Percentiles rank a stretch among this genome's conserved stretches.
Evolutionary conservation across 35 echinoderm and acorn worm species (phyloP).

Genomic region (Acanthaster planci): DNA sequence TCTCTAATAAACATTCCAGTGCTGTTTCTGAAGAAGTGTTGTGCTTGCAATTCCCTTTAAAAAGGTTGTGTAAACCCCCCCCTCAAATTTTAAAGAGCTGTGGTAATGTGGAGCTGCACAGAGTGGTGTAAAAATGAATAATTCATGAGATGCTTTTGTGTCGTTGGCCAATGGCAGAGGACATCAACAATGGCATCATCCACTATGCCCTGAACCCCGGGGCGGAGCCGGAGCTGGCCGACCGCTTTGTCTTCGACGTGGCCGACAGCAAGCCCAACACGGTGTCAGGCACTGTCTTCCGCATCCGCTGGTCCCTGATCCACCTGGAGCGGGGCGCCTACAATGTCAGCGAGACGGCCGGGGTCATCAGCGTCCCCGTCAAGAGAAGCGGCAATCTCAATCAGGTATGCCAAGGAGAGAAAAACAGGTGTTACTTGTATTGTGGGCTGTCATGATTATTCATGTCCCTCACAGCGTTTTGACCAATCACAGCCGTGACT

Average conservation of each 20-base stretch:
- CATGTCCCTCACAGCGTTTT: no score
- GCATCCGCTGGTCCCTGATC: slow-evolving; percentile 86
- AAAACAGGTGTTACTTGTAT: background rate
- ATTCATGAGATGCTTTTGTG: no score
- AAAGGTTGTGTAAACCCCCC: no score
- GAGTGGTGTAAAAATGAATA: no score
- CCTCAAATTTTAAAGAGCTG: no score
- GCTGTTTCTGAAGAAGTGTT: no score
- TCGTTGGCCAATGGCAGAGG: slow-evolving; percentile 66
- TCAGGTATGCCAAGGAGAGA: slow-evolving; percentile 72
- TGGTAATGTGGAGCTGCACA: no score
- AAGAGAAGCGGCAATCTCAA: slow-evolving; percentile 94
- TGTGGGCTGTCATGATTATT: no score
- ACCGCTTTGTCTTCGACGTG: slow-evolving; percentile 93
- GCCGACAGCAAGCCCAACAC: slow-evolving; percentile 91
- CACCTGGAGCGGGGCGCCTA: slow-evolving; percentile 83
- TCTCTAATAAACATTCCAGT: no score
- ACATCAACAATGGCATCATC: slow-evolving; percentile 90
- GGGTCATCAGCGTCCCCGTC: slow-evolving; percentile 72
- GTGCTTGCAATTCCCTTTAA: no score
- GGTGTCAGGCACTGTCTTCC: slow-evolving; percentile 82
- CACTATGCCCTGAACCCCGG: slow-evolving; percentile 62
- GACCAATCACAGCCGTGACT: no score
- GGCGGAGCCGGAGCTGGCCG: slow-evolving; percentile 56
- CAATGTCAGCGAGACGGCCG: slow-evolving; percentile 85